Evolutionary conservation across 2,797 vertebrate species (phyloP).

Genomic region (Hydrocynus forskahlii): DNA sequence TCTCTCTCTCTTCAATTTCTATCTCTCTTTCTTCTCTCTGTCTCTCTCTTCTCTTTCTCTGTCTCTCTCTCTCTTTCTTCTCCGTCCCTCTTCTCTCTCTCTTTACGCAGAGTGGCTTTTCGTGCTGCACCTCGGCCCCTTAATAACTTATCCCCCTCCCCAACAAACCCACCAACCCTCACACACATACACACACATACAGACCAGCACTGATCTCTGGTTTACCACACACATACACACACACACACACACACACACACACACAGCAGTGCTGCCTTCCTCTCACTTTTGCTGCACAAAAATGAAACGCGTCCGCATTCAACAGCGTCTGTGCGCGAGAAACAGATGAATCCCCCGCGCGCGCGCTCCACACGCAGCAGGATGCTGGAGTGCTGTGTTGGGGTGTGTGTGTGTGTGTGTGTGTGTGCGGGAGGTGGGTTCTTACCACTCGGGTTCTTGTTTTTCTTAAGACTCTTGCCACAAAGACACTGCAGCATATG

Average conservation of each 20-base stretch:
- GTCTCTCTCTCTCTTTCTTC: background rate
- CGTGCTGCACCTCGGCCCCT: slow-evolving; percentile 47
- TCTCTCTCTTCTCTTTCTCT: no score
- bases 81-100: background rate
- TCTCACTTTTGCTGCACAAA: slow-evolving; percentile 73
- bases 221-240: background rate
- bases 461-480: slow-evolving; percentile 99
- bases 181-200: background rate
- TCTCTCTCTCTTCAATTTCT: no score
- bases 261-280: slow-evolving; percentile 21
- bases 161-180: background rate
- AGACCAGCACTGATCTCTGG: slow-evolving; percentile 22
- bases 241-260: background rate
- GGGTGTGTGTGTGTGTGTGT: no score
- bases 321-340: background rate
- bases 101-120: slow-evolving; percentile 24
- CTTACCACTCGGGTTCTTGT: slow-evolving; percentile 99
- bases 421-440: slow-evolving; percentile 11
- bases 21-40: no score
- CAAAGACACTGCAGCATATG: slow-evolving; percentile 99
- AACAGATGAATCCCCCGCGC: no score
- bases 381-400: slow-evolving; percentile 51
- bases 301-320: slow-evolving; percentile 66
- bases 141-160: slow-evolving; percentile 68
- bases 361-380: background rate